Conservation (phyloP, 1,140 invertebrate species). For the Platyura marginata region DNA sequence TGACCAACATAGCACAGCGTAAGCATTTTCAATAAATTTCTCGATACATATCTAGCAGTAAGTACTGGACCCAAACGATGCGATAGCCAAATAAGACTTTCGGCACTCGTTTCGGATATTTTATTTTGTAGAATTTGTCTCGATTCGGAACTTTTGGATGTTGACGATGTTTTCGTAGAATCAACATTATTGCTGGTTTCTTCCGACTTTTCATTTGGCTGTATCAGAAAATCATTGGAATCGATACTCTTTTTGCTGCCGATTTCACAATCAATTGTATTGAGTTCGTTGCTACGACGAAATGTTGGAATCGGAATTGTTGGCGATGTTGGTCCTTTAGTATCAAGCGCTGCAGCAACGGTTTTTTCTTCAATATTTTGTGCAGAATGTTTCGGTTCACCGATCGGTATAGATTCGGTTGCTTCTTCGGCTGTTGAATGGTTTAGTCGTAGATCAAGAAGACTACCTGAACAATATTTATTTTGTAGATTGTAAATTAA, state of each 20-base stretch:
- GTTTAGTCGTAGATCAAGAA: constrained; percentile 24
- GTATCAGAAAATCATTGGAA: constrained; percentile 21
- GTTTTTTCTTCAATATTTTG: constrained; percentile 10
- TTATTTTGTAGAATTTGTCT: constrained; percentile 6
- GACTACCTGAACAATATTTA: constrained; percentile 8
- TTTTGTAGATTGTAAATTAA: too few relatives aligned
- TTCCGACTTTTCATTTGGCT: constrained; percentile 8
- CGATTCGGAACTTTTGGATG: background rate
- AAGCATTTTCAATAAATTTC: constrained; percentile 84
- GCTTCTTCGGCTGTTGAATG: constrained; percentile 26
- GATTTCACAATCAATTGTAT: constrained; percentile 38
- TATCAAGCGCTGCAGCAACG: too few relatives aligned
- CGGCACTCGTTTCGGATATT: constrained; percentile 78
- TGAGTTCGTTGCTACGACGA: constrained; percentile 29
- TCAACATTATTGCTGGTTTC: constrained; percentile 3
- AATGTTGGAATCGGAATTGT: constrained; percentile 36
- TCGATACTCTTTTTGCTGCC: constrained; percentile 32
- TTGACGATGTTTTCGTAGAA: background rate
- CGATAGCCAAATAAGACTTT: constrained; percentile 81
- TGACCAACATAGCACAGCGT: constrained; percentile 81
- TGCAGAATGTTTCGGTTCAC: constrained; percentile 11
- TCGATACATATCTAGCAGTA: constrained; percentile 73
- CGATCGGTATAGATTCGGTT: too few relatives aligned
- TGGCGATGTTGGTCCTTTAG: constrained; percentile 28
- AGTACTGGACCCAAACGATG: constrained; percentile 88